These are phyloP conservation scores for Agonopterix alstromeriana DNA, from an alignment of 2,888 invertebrate genomes.

Conservation along the genomic window DNA sequence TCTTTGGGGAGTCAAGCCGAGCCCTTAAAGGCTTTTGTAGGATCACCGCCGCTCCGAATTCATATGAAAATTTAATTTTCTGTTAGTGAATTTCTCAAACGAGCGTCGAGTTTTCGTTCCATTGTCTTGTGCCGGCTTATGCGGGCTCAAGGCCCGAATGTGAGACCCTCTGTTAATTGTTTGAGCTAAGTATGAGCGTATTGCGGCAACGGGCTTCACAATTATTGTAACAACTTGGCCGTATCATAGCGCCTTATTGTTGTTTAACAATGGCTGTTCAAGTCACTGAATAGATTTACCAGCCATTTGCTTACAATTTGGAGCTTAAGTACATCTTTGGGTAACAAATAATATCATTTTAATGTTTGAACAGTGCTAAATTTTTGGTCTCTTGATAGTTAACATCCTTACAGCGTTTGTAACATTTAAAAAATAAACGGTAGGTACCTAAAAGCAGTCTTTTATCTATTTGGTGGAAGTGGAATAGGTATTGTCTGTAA, in stretches of 20 bases:
- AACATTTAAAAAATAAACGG: too few relatives aligned
- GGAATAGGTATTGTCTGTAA: too few relatives aligned
- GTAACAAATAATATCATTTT: too few relatives aligned
- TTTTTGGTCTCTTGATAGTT: too few relatives aligned
- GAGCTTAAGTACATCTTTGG: too few relatives aligned
- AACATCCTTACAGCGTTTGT: too few relatives aligned
- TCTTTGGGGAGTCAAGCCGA: conserved; percentile 49
- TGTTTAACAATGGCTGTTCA: conserved; percentile 43
- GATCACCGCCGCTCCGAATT: conserved; percentile 57
- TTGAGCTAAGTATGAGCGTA: conserved; percentile 62
- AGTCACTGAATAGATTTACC: conserved; percentile 31
- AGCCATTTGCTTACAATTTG: conserved; percentile 2
- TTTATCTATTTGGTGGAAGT: too few relatives aligned
- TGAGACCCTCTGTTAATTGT: conserved; percentile 67
- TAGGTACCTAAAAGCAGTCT: too few relatives aligned
- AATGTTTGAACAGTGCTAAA: too few relatives aligned
- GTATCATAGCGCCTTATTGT: conserved; percentile 54
- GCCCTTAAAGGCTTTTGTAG: conserved; percentile 58
- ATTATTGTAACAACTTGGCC: conserved; percentile 60
- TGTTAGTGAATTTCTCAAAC: conserved; percentile 63
- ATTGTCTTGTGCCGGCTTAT: conserved; percentile 64
- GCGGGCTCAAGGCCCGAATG: conserved; percentile 59
- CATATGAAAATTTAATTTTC: conserved; percentile 73
- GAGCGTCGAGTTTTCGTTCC: conserved; percentile 55
- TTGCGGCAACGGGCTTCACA: conserved; percentile 54